A percentile compares a stretch with the other conserved stretches of the same genome.
phyloP scores from a whole-genome alignment of 2,888 invertebrate genomes.

The Apocheima hispidaria region DNA sequence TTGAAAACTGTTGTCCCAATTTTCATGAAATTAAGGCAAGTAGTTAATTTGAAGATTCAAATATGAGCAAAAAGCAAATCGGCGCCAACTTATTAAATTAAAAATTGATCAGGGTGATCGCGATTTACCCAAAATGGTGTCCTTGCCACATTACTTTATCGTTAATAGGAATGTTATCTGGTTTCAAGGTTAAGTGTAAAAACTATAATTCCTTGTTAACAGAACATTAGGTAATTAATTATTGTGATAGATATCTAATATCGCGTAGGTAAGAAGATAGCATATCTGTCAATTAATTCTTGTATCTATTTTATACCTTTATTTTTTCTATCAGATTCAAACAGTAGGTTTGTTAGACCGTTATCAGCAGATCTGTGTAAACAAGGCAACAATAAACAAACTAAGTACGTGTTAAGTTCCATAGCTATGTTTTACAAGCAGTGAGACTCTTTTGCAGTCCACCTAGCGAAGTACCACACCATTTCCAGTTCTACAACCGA shows the following conservation, averaged over 20 bases:
- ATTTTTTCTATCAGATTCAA: background rate
- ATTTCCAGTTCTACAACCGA: too few species aligned
- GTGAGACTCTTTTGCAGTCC: too few species aligned
- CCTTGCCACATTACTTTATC: background rate
- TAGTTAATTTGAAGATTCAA: too few species aligned
- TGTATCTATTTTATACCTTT: background rate
- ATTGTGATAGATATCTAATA: background rate
- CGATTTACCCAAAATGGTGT: background rate
- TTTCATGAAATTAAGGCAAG: too few species aligned
- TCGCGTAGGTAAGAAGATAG: background rate
- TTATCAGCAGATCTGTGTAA: background rate
- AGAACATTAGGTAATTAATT: background rate
- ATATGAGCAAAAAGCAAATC: too few species aligned
- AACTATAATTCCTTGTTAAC: conserved; percentile 9
- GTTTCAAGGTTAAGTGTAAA: background rate
- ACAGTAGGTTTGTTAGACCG: background rate
- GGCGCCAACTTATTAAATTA: too few species aligned
- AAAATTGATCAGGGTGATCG: too few species aligned
- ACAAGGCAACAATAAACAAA: background rate
- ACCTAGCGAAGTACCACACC: too few species aligned
- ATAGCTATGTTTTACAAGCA: too few species aligned
- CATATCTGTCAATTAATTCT: background rate
- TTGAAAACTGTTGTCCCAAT: too few species aligned
- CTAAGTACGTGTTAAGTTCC: too few species aligned
- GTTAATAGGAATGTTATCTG: background rate